phyloP scores from a whole-genome alignment of 2,888 invertebrate species.

The Tetragonisca angustula region DNA sequence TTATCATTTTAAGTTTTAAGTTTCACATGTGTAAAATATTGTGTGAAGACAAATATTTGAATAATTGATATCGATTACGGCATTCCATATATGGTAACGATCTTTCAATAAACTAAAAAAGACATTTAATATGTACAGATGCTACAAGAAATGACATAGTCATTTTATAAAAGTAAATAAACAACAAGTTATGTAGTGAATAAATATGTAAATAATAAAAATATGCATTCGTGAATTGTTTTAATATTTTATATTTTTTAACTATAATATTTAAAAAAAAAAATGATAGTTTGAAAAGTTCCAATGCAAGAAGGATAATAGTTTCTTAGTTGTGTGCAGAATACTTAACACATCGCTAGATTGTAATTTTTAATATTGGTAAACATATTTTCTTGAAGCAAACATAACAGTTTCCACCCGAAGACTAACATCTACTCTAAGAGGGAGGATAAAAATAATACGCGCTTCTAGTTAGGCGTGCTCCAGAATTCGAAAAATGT shows the following conservation, averaged over 20 bases:
- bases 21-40: background rate
- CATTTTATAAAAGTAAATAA: background rate
- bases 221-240: too few species aligned
- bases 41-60: conserved; percentile 2
- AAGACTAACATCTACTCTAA: conserved; percentile 8
- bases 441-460: conserved; percentile 38
- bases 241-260: background rate
- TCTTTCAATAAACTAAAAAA: conserved; percentile 17
- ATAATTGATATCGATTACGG: background rate
- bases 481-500: conserved; percentile 30
- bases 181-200: background rate
- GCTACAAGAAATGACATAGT: background rate
- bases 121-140: background rate
- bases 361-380: background rate
- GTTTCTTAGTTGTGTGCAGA: background rate
- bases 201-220: background rate
- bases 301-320: background rate
- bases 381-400: background rate
- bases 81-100: conserved; percentile 10
- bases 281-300: background rate
- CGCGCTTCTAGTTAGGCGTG: conserved; percentile 25
- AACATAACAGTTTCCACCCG: conserved; percentile 2
- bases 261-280: background rate
- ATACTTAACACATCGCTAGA: background rate
- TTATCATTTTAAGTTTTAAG: background rate